Conservation (phyloP, 2,113 vertebrate genomes). For the Eulemur rufifrons region DNA sequence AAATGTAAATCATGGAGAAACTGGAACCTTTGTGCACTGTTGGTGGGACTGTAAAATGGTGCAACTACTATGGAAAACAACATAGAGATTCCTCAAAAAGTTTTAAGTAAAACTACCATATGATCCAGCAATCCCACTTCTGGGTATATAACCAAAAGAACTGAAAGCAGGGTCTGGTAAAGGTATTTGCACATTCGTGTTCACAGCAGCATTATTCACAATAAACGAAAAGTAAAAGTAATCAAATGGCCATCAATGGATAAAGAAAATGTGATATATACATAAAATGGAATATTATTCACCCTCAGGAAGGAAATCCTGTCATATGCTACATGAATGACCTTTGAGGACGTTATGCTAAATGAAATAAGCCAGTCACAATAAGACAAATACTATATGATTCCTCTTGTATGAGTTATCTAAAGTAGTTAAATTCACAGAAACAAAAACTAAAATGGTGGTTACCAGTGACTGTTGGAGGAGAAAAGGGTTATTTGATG, state of each 20-base stretch:
- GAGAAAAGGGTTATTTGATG: neutral
- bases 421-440: neutral
- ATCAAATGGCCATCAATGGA: too few species aligned
- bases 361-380: slow-evolving; percentile 12
- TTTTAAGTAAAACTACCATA: too few species aligned
- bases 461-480: neutral
- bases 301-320: neutral
- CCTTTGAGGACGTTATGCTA: neutral
- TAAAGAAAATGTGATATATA: neutral
- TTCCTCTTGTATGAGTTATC: neutral
- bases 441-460: neutral
- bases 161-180: too few species aligned
- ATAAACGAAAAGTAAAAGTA: too few species aligned
- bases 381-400: neutral
- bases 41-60: neutral
- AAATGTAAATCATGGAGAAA: neutral
- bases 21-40: neutral
- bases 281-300: neutral
- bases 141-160: too few species aligned
- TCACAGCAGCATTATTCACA: too few species aligned
- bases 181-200: too few species aligned
- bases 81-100: too few species aligned
- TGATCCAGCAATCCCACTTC: too few species aligned
- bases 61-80: too few species aligned
- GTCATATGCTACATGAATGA: neutral